Evolutionary conservation across 2,113 vertebrate species (phyloP).

Genomic region (Arenaria interpres): DNA sequence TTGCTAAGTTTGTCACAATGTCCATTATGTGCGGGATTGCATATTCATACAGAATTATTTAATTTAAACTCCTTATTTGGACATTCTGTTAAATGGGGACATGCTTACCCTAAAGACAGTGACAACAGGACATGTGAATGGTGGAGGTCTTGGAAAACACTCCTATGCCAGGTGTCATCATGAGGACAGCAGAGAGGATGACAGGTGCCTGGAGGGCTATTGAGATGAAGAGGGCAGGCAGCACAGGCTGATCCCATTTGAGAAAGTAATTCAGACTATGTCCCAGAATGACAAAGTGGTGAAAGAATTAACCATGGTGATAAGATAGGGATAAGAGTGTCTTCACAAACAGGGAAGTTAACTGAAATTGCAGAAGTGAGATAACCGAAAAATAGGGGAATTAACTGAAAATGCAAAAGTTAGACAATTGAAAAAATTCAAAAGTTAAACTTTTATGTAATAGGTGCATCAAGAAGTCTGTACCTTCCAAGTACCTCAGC

Average conservation of each 20-base stretch:
- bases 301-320: constrained; percentile 81
- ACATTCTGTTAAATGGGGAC: constrained; percentile 54
- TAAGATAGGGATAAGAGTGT: no score
- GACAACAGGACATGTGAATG: constrained; percentile 81
- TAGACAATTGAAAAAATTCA: no score
- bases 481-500: no score
- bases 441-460: no score
- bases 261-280: constrained; percentile 77
- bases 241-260: constrained; percentile 34
- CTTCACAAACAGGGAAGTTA: no score
- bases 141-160: constrained; percentile 48
- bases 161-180: constrained; percentile 75
- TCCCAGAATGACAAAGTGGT: constrained; percentile 88
- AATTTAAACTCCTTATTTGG: not conserved
- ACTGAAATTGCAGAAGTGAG: no score
- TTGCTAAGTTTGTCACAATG: not conserved
- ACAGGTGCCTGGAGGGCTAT: constrained; percentile 29
- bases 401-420: no score
- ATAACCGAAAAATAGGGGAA: no score
- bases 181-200: constrained; percentile 80
- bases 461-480: no score
- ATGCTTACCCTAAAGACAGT: constrained; percentile 73
- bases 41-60: not conserved
- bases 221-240: constrained; percentile 74
- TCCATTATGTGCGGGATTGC: not conserved